These are phyloP conservation scores for Athetis lepigone DNA, from an alignment of 2,888 invertebrate species.

Conservation along the genomic window DNA sequence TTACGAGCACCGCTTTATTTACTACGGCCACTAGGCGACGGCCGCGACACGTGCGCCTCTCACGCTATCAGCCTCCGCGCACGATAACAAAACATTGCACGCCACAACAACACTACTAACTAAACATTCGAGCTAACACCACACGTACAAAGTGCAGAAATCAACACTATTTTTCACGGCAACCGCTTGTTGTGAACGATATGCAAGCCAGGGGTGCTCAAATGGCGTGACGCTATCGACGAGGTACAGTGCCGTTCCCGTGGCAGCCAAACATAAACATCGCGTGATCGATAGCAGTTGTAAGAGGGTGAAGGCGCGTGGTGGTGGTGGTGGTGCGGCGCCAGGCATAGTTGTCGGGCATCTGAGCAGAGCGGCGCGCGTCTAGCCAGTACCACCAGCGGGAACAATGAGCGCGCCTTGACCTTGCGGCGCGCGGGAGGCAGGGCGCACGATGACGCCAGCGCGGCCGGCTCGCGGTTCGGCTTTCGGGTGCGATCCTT, in stretches of 20 bases:
- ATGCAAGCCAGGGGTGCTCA: constrained; percentile 68
- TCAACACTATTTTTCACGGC: constrained; percentile 42
- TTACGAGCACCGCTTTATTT: constrained; percentile 74
- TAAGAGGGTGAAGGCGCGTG: constrained; percentile 69
- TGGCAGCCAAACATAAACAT: constrained; percentile 87
- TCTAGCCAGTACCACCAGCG: constrained; percentile 77
- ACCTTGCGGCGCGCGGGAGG: constrained; percentile 88
- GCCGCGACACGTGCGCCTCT: constrained; percentile 73
- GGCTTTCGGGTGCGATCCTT: constrained; percentile 91
- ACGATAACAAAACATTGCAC: constrained; percentile 69
- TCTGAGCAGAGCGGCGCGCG: constrained; percentile 76
- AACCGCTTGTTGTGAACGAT: constrained; percentile 54
- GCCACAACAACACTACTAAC: constrained; percentile 60
- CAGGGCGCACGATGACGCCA: constrained; percentile 87
- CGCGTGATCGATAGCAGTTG: constrained; percentile 84
- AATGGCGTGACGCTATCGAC: constrained; percentile 72
- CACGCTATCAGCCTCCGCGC: constrained; percentile 68
- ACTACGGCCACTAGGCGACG: constrained; percentile 70
- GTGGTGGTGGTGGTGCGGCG: constrained; percentile 63
- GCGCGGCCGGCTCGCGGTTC: constrained; percentile 86
- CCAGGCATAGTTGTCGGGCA: constrained; percentile 71
- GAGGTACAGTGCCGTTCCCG: constrained; percentile 81
- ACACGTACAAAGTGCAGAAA: constrained; percentile 44
- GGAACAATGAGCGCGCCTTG: constrained; percentile 88
- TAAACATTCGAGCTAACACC: constrained; percentile 50